Base-by-base conservation (phyloP, 2,888 invertebrate genomes). In the Epistrophella euchroma region DNA sequence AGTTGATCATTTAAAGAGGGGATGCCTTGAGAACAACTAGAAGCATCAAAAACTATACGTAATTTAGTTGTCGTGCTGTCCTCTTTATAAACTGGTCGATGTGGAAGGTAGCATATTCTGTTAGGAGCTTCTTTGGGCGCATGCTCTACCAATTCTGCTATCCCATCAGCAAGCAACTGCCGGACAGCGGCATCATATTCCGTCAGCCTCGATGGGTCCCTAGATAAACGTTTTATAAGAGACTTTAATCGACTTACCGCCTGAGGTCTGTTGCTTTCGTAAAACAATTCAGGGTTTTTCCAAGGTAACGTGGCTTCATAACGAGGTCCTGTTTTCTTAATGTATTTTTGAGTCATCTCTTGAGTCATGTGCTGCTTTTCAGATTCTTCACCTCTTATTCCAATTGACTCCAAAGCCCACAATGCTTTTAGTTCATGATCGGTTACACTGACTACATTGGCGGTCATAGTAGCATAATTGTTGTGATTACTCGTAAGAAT, bases 31-130 rank as follows among this genome's bases (percentile, higher is more conserved):
- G 56, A 32, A 4, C 22, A 40, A 15, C 43, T 40, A 5, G 76
- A 83, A 7, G 72, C 76, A 17, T 77, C 73, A 43, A 78, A 72
- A 0, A 78, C 62, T n/a, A 78, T 64, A 11, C 55, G 52, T 60
- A 66, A n/a, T 43, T 43, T 43, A n/a, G 37, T 17, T 13, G 22
- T 60, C 2, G 9, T 19, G 35, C 37, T 60, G 15, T 37, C 58
- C 0, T 58, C 56, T 17, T 35, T 32, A 19, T 58, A 58, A 19
- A 72, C 17, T 13, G 56, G 22, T 32, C 58, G 15, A 47, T 68
- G 76, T 1, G 68, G 58, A 7, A 76, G 11, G 28, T 76, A 75
- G 25, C 25, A 76, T 6, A 77, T 19, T 4, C 68, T 37, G 3
- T 70, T 56, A 2, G 66, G 17, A 37, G 2, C 7, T 5, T 19